Conservation (phyloP, 53 echinoderm and acorn worm species). For the Arbacia lixula region DNA sequence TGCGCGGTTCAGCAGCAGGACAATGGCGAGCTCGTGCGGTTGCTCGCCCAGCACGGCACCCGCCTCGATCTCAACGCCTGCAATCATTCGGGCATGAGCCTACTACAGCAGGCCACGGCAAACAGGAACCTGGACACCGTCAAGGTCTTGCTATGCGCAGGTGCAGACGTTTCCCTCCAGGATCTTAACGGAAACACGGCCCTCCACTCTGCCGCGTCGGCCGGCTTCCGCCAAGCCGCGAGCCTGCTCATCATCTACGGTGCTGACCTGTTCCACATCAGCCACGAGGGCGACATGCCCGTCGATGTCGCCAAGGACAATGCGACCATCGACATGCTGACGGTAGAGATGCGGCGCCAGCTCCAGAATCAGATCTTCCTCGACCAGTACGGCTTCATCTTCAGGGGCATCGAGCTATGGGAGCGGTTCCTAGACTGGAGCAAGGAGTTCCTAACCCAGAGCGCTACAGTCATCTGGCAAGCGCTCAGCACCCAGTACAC, state of each 20-base stretch:
- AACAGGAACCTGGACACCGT: conserved; percentile 88
- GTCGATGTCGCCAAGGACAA: conserved; percentile 85
- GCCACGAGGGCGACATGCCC: conserved; percentile 75
- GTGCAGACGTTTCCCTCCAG: conserved; percentile 76
- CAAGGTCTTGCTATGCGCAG: conserved; percentile 77
- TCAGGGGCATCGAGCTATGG: conserved; percentile 76
- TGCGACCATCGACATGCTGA: conserved; percentile 75
- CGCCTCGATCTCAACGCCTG: conserved; percentile 67
- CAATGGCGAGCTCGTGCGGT: conserved; percentile 74
- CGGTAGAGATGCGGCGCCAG: conserved; percentile 78
- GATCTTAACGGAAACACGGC: conserved; percentile 86
- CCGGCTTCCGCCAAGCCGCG: conserved; percentile 80
- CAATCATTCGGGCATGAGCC: conserved; percentile 79
- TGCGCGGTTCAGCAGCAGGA: conserved; percentile 91
- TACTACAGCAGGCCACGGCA: conserved; percentile 84
- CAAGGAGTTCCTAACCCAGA: conserved; percentile 1
- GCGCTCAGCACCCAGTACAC: conserved; percentile 12
- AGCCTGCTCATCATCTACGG: conserved; percentile 83
- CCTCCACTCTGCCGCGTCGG: conserved; percentile 79
- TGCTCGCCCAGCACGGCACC: conserved; percentile 61
- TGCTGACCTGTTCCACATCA: conserved; percentile 72
- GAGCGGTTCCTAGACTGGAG: conserved; percentile 58
- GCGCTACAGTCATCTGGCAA: conserved; percentile 13
- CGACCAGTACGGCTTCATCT: conserved; percentile 83
- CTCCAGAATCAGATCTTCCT: conserved; percentile 68